A percentile compares a stretch with the other conserved stretches of the same genome.
Evolutionary conservation across 2,888 invertebrate genomes (phyloP).

Genomic region (Maniola hyperantus): DNA sequence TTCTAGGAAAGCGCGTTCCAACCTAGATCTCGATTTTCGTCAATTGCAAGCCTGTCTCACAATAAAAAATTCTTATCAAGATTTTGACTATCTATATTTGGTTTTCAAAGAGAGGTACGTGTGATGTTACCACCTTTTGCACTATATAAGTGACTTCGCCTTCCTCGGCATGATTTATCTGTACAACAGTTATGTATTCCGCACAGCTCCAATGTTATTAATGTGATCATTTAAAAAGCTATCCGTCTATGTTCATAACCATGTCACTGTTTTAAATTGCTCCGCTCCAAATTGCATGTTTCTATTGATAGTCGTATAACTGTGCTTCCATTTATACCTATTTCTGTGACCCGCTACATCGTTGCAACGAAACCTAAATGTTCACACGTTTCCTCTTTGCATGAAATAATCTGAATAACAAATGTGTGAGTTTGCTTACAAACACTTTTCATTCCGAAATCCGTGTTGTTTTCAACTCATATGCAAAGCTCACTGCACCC

Average conservation of each 20-base stretch:
- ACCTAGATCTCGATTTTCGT: too few relatives aligned
- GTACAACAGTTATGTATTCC: slow-evolving; percentile 22
- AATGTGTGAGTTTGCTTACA: slow-evolving; percentile 33
- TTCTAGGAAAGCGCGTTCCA: too few relatives aligned
- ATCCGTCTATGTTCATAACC: slow-evolving; percentile 16
- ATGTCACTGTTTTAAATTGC: slow-evolving; percentile 18
- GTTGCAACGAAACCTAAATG: slow-evolving; percentile 33
- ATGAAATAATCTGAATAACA: slow-evolving; percentile 38
- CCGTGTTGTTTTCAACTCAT: slow-evolving; percentile 30
- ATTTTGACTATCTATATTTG: neutral
- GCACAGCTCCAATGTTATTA: slow-evolving; percentile 24
- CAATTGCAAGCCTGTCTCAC: too few relatives aligned
- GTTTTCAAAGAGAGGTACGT: slow-evolving; percentile 36
- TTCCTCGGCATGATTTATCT: slow-evolving; percentile 30
- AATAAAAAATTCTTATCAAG: neutral
- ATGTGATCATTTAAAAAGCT: slow-evolving; percentile 23
- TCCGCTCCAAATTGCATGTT: slow-evolving; percentile 35
- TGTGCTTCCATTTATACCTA: slow-evolving; percentile 25
- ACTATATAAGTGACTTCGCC: slow-evolving; percentile 35
- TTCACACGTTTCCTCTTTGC: slow-evolving; percentile 36
- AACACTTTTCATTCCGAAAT: slow-evolving; percentile 32
- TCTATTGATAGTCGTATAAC: slow-evolving; percentile 28
- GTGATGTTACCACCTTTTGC: slow-evolving; percentile 26
- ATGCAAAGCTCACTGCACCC: slow-evolving; percentile 31
- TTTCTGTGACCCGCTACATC: slow-evolving; percentile 28